phyloP scores from a whole-genome alignment of 2,888 invertebrate species.

The Amphipyra tragopoginis region DNA sequence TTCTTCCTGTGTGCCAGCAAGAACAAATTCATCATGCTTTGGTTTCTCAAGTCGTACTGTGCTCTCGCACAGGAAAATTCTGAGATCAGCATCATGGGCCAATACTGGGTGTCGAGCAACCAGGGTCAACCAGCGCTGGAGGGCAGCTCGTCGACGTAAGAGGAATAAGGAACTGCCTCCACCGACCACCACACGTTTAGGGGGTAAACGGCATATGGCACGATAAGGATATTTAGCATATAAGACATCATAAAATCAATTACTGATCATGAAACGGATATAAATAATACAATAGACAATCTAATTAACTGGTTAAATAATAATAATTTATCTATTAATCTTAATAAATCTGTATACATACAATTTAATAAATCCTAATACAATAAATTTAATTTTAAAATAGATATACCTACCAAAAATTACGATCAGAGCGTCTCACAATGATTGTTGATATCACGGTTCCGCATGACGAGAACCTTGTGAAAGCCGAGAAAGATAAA shows the following conservation, averaged over 20 bases:
- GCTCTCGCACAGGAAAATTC: slow-evolving; percentile 90
- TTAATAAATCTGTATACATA: too few species aligned
- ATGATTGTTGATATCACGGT: too few species aligned
- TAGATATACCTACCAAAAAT: too few species aligned
- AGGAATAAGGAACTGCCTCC: slow-evolving; percentile 91
- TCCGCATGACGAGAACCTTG: too few species aligned
- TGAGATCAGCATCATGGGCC: slow-evolving; percentile 91
- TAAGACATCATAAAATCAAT: slow-evolving; percentile 92
- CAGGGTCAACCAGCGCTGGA: slow-evolving; percentile 93
- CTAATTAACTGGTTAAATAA: too few species aligned
- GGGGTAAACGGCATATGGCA: slow-evolving; percentile 93
- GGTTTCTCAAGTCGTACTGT: slow-evolving; percentile 78
- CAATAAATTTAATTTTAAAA: too few species aligned
- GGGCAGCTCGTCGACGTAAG: slow-evolving; percentile 92
- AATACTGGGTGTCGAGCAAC: slow-evolving; percentile 93
- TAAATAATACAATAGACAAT: too few species aligned
- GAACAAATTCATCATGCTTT: slow-evolving; percentile 83
- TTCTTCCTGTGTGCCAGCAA: slow-evolving; percentile 83
- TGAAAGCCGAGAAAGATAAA: too few species aligned
- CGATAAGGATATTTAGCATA: slow-evolving; percentile 93
- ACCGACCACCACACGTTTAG: slow-evolving; percentile 93
- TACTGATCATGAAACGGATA: too few species aligned
- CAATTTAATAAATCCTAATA: too few species aligned
- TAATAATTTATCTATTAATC: too few species aligned
- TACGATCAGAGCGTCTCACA: too few species aligned